Percentiles rank a stretch among this genome's conserved stretches.
Conservation (phyloP, 2,113 vertebrate species). For the Antechinus flavipes region DNA sequence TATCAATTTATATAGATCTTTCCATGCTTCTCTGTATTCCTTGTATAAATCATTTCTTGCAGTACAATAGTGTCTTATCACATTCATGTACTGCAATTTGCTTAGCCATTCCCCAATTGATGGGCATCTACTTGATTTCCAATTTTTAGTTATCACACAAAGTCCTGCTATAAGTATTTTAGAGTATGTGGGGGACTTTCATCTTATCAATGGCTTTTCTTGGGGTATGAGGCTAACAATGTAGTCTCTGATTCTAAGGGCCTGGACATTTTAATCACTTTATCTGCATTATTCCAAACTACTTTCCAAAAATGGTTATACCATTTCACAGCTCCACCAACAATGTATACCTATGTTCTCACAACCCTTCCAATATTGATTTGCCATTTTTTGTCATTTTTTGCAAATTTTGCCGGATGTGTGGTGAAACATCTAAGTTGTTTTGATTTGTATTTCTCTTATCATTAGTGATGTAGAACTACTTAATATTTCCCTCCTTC, state of each 20-base stretch:
- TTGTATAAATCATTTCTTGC: not conserved
- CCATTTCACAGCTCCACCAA: not conserved
- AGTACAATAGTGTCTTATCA: not conserved
- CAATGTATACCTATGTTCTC: not conserved
- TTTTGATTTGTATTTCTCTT: not conserved
- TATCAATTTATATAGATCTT: not conserved
- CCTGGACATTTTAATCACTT: not conserved
- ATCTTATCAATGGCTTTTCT: too few species aligned
- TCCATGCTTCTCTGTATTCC: not conserved
- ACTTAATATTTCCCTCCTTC: not conserved
- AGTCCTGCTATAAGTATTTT: not conserved
- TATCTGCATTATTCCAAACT: not conserved
- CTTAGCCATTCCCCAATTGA: not conserved
- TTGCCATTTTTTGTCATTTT: not conserved
- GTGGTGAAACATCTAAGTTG: not conserved
- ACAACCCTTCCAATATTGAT: not conserved
- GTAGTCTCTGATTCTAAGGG: not conserved
- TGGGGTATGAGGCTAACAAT: not conserved
- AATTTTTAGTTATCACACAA: not conserved
- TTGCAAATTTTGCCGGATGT: not conserved
- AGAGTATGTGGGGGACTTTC: not conserved
- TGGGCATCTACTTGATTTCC: not conserved
- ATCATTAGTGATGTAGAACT: not conserved
- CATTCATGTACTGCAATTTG: not conserved
- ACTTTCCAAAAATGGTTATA: not conserved